Base-by-base conservation (phyloP, 2,797 vertebrate species). In the Tolypeutes matacus region DNA sequence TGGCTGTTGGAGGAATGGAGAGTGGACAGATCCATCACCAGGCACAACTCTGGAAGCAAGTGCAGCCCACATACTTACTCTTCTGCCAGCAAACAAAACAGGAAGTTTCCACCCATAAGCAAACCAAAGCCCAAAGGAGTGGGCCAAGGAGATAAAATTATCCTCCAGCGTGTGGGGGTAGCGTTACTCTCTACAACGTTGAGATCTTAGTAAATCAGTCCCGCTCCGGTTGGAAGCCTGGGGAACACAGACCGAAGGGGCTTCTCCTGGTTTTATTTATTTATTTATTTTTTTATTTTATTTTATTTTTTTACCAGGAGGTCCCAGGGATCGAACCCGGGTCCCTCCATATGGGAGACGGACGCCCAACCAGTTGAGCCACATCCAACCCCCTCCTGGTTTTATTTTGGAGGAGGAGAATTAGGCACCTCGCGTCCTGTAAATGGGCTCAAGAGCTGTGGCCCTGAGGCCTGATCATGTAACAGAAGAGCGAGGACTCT, bases 21-120 rank as follows among this genome's bases (percentile, higher is more conserved):
- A 29, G 36, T 7, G 0, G n/a, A 60, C 15, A 0, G n/a, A 2
- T 3, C 80, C 23, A 0, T 72, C 60, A 12, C 65, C 5, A 11
- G 1, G 70, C 60, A 46, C 0, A 1, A 51, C 62, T 72, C 42
- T 42, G 69, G n/a, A 51, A 70, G 56, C 27, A 27, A 31, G 49
- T 31, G 25, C 56, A 73, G n/a, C 29, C 39, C 39, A 78, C 75
- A 10, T 13, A 89, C 14, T 83, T 39, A 58, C 56, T 31, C 21
- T 18, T 5, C 39, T 5, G 0, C 75, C 56, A 70, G 34, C 76
- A 46, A 80, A 36, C 62, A n/a, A 76, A 36, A 82, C 73, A 31
- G 73, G 29, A 91, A 89, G 46, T 49, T 39, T 51, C 15, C 29
- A 0, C 17, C 53, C 46, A 7, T 8, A 70, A 78, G 62, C 46